A percentile compares a stretch with the other conserved stretches of the same genome.
phyloP scores from a whole-genome alignment of 2,888 invertebrate species.

The Cremastinae sp. region DNA sequence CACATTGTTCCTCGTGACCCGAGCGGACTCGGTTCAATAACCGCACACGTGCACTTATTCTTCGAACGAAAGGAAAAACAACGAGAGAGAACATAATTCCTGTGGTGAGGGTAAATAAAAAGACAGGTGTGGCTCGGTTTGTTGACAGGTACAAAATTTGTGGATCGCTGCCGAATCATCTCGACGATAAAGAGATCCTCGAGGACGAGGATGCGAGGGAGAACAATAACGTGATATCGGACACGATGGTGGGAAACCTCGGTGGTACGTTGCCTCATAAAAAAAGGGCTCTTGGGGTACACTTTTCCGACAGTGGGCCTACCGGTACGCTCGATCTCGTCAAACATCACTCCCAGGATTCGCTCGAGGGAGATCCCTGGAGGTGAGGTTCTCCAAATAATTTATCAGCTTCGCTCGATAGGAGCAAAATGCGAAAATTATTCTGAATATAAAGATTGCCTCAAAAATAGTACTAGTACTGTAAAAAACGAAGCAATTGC shows the following conservation, averaged over 20 bases:
- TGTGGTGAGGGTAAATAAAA: background rate
- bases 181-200: slow-evolving; percentile 83
- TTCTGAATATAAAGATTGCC: no score
- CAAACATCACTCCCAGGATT: slow-evolving; percentile 77
- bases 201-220: slow-evolving; percentile 81
- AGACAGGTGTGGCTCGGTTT: slow-evolving; percentile 1
- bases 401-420: no score
- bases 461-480: no score
- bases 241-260: slow-evolving; percentile 75
- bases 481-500: no score
- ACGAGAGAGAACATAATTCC: background rate
- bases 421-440: no score
- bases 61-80: background rate
- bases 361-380: slow-evolving; percentile 78
- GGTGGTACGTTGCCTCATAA: slow-evolving; percentile 78
- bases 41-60: background rate
- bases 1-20: slow-evolving; percentile 12
- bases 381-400: slow-evolving; percentile 73
- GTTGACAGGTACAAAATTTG: slow-evolving; percentile 80
- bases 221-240: slow-evolving; percentile 82
- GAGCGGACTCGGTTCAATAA: background rate
- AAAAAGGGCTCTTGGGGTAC: slow-evolving; percentile 74
- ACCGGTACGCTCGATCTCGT: slow-evolving; percentile 75
- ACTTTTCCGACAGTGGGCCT: slow-evolving; percentile 74
- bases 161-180: slow-evolving; percentile 86